Base-by-base conservation (phyloP, 92 coral and sea anemone genomes). In the Nematostella vectensis region DNA sequence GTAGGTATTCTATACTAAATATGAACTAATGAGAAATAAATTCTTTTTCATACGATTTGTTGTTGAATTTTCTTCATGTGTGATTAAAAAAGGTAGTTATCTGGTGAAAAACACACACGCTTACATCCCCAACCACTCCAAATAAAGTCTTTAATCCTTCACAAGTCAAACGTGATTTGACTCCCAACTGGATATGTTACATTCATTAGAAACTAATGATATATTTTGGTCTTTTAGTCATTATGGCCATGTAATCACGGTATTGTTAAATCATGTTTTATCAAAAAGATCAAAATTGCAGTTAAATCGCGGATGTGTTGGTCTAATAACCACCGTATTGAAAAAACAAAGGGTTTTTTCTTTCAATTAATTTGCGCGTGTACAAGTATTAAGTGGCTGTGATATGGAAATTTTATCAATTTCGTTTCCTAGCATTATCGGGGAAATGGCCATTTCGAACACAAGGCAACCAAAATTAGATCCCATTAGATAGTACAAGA, bases 201-300 rank as follows among this genome's bases (percentile, higher is more conserved):
- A n/a, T n/a, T n/a, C n/a, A n/a, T n/a, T n/a, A n/a, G n/a, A n/a
- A n/a, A n/a, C n/a, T n/a, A n/a, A n/a, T n/a, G n/a, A n/a, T 52
- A 36, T 50, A 44, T 60, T 68, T 63, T 68, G 68, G 74, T 71
- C 11, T 22, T 31, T 33, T 49, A 68, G 63, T 67, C 58, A 75
- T 59, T 67, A 67, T 62, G 52, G 48, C 64, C 60, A 55, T 67
- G 75, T 85, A 85, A 85, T 85, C 75, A 75, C 82, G 74, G 71
- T 69, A 80, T 75, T 75, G 83, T 75, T 57, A 80, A 61, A 75
- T 85, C 75, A 76, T 85, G 49, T 77, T 39, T 12, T 65, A 60
- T 67, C 77, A 75, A 80, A 83, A 78, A 86, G 74, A 55, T 66
- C 50, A 65, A 69, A 80, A 85, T 70, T 80, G 69, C 37, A 50